Evolutionary conservation across 2,113 vertebrate species (phyloP), one percentile per base, ranked within the genome.

Genomic region (Aspidoscelis tigris): DNA sequence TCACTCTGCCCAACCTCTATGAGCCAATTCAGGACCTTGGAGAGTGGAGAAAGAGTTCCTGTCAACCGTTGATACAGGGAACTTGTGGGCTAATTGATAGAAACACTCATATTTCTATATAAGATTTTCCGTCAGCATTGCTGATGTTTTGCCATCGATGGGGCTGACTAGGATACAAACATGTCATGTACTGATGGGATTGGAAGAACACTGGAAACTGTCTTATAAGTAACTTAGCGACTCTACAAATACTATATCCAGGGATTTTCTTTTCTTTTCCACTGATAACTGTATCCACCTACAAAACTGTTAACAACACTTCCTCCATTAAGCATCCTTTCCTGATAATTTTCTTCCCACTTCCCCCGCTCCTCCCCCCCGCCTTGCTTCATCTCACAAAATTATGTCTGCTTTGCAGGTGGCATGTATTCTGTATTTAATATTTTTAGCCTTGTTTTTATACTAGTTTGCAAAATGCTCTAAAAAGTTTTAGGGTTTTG

Each of bases 331-430:
- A 16, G 12, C 11, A 39, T 39, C n/a, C 10, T 39, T 4, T 69
- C 7, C 18, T 16, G 43, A 70, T 43, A 4, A 9, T 72, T 55
- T 55, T 55, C 2, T 3, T 2, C 9, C 9, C 3, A 55, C 3
- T 14, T 9, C 55, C 55, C 53, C 53, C 2, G 33, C 33, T 33
- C 55, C 55, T 20, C 47, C 64, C 33, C 1, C 66, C 55, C 55
- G 4, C 81, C 84, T 82, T 33, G 21, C 89, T 89, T 89, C 58
- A 47, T 80, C 75, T 82, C 86, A 84, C 5, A 80, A 64, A 43
- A 33, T 33, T 33, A 33, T 88, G 24, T 16, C 71, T 89, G 88
- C 64, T 21, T 83, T 81, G 89, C 66, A 68, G 58, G 18, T 61
- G 14, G 14, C 55, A 47, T 74, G 77, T 10, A 7, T 77, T 33